phyloP scores from a whole-genome alignment of 2,113 vertebrate genomes.

The Odocoileus virginianus region DNA sequence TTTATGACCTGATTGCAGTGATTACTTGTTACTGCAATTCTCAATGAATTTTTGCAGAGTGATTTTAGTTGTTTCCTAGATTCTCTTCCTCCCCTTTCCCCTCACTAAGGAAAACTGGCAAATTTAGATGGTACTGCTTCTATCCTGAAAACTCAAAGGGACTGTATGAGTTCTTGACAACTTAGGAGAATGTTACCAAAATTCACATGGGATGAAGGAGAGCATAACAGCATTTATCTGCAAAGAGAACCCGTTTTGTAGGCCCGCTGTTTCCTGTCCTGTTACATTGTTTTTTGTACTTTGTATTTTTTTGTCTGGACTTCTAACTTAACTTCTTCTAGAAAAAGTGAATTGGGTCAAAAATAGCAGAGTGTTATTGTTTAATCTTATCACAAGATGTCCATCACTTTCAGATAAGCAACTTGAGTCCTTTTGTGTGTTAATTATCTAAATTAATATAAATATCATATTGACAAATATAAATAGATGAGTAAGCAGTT shows the following conservation, averaged over 20 bases:
- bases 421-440: not conserved
- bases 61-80: not conserved
- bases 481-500: constrained; percentile 38
- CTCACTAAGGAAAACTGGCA: not conserved
- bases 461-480: constrained; percentile 5
- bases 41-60: not conserved
- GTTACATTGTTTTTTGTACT: not conserved
- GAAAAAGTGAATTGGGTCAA: not conserved
- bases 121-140: not conserved
- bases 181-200: not conserved
- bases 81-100: not conserved
- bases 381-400: not conserved
- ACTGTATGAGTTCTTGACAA: not conserved
- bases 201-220: not conserved
- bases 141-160: not conserved
- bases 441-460: constrained; percentile 27
- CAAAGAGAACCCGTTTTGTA: not conserved
- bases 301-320: not conserved
- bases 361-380: not conserved
- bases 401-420: not conserved
- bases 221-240: not conserved
- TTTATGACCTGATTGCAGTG: not conserved
- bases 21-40: not conserved
- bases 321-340: not conserved
- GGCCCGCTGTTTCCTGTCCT: not conserved